A percentile compares a stretch with the other conserved stretches of the same genome.
These are phyloP conservation scores for Eulithis testata DNA, from an alignment of 2,888 invertebrate species.

Conservation along the genomic window DNA sequence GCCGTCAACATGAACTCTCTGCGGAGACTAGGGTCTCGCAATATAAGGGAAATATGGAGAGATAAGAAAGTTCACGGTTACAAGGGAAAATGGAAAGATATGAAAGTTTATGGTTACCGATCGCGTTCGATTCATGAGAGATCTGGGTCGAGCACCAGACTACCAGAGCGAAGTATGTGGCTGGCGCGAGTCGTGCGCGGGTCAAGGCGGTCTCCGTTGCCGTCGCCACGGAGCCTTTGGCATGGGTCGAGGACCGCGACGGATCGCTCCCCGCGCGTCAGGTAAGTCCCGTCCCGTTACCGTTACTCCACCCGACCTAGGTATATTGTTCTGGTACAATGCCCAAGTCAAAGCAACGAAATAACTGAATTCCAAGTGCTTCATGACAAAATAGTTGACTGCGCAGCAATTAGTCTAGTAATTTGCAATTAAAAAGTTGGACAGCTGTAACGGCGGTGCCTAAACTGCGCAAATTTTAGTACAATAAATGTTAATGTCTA, in stretches of 20 bases:
- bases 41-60: conserved; percentile 13
- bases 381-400: conserved; percentile 18
- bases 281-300: conserved; percentile 57
- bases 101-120: conserved; percentile 27
- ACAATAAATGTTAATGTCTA: conserved; percentile 32
- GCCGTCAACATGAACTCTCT: conserved; percentile 29
- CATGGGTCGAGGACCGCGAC: conserved; percentile 71
- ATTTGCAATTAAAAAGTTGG: conserved; percentile 42
- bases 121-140: conserved; percentile 31
- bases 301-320: conserved; percentile 63
- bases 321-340: conserved; percentile 50
- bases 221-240: conserved; percentile 52
- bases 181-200: conserved; percentile 62
- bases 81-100: conserved; percentile 22
- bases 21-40: conserved; percentile 11
- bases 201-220: conserved; percentile 70
- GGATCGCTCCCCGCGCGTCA: conserved; percentile 57
- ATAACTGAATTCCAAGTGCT: conserved; percentile 18
- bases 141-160: conserved; percentile 58
- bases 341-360: conserved; percentile 15
- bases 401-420: conserved; percentile 31
- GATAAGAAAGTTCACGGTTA: conserved; percentile 24
- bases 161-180: conserved; percentile 62
- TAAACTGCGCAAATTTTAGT: conserved; percentile 30
- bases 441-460: conserved; percentile 30